Base-by-base conservation (phyloP, 2,113 vertebrate genomes). In the Larimichthys polyactis region DNA sequence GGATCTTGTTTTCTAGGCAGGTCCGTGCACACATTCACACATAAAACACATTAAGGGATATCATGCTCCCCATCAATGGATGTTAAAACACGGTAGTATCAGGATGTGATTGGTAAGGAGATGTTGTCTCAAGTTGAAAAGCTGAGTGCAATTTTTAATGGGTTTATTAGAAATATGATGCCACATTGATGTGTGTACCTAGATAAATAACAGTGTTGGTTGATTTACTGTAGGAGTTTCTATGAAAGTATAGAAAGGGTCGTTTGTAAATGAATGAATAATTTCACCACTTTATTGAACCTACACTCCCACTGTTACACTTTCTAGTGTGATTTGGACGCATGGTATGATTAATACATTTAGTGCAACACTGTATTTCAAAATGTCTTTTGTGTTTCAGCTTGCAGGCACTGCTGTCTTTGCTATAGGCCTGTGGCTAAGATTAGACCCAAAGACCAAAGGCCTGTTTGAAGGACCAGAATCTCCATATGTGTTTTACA, bases 341-440 rank as follows among this genome's bases (percentile, higher is more conserved):
- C 0, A 70, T 29, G 22, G 4, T 32, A 22, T 62, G 22, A n/a
- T 51, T 5, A 14, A 46, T 14, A 16, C 48, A 75, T 77, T 57
- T 20, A 5, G 27, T 57, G 12, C 5, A 51, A 63, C 59, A 32
- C 51, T 4, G 2, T 57, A 68, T 46, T 76, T 11, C 15, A 55
- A 49, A 55, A 17, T 79, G 16, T 82, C 43, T 57, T 29, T 63
- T 82, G 20, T 88, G 48, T 76, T 78, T 73, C 66, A 94, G 93
- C 78, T 94, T 57, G 85, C 92, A 73, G 93, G 93, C 46, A 94
- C 93, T 7, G 87, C 88, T 58, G 90, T 92, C 58, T 84, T 94
- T 24, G 87, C 85, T 20, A 76, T 94, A 22, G 91, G 91, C 58
- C 75, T 94, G 73, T 94, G 92, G 92, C 86, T 94, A 0, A 79